A percentile compares a stretch with the other conserved stretches of the same genome.
Evolutionary conservation across 2,888 invertebrate species (phyloP).

Genomic region (Himalopsyche anomala): DNA sequence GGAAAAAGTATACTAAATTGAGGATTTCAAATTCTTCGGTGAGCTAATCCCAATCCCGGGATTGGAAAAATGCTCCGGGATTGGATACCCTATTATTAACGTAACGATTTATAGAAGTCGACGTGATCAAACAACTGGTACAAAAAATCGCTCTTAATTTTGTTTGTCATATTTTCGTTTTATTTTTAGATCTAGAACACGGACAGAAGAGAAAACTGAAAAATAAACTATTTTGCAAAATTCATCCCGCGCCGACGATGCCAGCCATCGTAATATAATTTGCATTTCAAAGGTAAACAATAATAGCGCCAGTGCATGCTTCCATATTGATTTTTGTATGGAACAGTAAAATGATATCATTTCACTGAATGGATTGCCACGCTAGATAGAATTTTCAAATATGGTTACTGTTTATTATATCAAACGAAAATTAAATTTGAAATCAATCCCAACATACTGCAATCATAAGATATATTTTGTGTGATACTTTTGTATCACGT

Average conservation of each 20-base stretch:
- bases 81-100: too few species aligned
- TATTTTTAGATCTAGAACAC: neutral
- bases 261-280: constrained; percentile 56
- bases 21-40: too few species aligned
- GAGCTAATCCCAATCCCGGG: too few species aligned
- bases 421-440: too few species aligned
- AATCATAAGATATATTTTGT: too few species aligned
- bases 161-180: neutral
- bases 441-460: too few species aligned
- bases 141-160: too few species aligned
- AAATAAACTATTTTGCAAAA: constrained; percentile 55
- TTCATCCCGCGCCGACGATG: constrained; percentile 58
- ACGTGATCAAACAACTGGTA: too few species aligned
- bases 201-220: neutral
- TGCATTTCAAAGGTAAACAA: constrained; percentile 59
- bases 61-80: too few species aligned
- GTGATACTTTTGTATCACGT: too few species aligned
- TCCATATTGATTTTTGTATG: constrained; percentile 6
- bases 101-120: too few species aligned
- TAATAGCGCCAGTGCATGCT: constrained; percentile 47
- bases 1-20: too few species aligned
- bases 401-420: neutral
- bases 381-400: neutral
- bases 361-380: neutral
- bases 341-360: constrained; percentile 4